These are phyloP conservation scores for Pogonus chalceus DNA, from an alignment of 1,140 invertebrate species.

Conservation along the genomic window DNA sequence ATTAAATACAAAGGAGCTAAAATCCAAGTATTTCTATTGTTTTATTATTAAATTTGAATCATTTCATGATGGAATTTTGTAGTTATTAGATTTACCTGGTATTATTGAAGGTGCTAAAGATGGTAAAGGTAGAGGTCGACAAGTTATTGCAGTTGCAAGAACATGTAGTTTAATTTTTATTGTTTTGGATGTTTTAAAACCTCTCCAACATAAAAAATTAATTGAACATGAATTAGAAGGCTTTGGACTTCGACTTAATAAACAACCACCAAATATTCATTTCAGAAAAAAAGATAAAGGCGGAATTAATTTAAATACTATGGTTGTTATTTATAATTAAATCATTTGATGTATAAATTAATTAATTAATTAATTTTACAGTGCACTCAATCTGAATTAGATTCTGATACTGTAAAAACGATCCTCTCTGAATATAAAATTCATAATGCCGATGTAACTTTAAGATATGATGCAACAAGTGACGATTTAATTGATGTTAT, in stretches of 20 bases:
- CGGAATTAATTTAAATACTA: constrained; percentile 81
- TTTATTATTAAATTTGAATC: constrained; percentile 1
- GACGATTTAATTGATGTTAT: constrained; percentile 99
- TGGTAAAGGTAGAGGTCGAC: constrained; percentile 93
- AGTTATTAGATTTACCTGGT: constrained; percentile 96
- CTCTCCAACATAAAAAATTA: constrained; percentile 89
- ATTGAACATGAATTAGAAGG: constrained; percentile 98
- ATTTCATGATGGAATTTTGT: constrained; percentile 24
- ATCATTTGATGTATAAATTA: neutral
- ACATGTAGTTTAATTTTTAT: constrained; percentile 98
- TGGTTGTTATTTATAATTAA: constrained; percentile 45
- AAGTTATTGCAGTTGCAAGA: constrained; percentile 98
- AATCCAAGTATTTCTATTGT: constrained; percentile 71
- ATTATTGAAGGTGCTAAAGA: constrained; percentile 99
- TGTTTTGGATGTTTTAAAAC: constrained; percentile 95
- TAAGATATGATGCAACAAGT: constrained; percentile 89
- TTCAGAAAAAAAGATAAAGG: constrained; percentile 98
- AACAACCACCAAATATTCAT: constrained; percentile 92
- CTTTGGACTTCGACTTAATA: constrained; percentile 94
- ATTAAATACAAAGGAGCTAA: constrained; percentile 99
- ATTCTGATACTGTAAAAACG: constrained; percentile 89
- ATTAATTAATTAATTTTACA: constrained; percentile 37
- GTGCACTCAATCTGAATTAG: constrained; percentile 88
- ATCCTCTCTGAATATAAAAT: constrained; percentile 98
- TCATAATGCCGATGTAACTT: constrained; percentile 94